A percentile compares a stretch with the other conserved stretches of the same genome.
Evolutionary conservation across 2,113 vertebrate genomes (phyloP).

Genomic region (Semnornis frantzii): DNA sequence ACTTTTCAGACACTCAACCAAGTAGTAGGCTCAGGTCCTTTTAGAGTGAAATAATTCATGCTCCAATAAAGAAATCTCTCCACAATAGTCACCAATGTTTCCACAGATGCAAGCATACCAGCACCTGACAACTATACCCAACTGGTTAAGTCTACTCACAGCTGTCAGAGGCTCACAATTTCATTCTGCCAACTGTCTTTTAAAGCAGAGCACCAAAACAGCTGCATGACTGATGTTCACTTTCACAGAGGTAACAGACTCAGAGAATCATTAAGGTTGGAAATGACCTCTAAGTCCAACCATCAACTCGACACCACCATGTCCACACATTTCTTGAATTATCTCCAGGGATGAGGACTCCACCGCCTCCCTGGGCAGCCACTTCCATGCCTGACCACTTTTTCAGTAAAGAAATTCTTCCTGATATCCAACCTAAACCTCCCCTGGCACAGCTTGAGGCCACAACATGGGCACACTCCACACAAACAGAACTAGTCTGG

Average conservation of each 20-base stretch:
- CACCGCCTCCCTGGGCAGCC: no score
- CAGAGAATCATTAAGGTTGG: no score
- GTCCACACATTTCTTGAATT: no score
- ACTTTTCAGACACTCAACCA: neutral
- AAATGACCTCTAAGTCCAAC: no score
- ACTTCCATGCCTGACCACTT: no score
- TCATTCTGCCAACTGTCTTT: neutral
- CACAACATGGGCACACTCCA: neutral
- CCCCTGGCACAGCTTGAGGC: no score
- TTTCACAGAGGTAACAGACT: neutral
- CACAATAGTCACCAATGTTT: neutral
- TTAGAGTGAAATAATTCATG: neutral
- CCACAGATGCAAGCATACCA: neutral
- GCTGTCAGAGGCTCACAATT: neutral
- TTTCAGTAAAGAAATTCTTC: no score
- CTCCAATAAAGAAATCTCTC: neutral
- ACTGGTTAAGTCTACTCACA: neutral
- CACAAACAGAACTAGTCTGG: neutral
- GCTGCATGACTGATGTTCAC: accelerated
- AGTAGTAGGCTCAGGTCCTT: neutral
- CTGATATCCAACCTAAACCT: no score
- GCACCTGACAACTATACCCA: neutral
- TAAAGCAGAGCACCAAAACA: neutral
- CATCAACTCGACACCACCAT: no score
- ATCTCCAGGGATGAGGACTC: no score